These are phyloP conservation scores for Phalacrocorax aristotelis DNA, from an alignment of 2,113 vertebrate genomes.

Conservation along the genomic window DNA sequence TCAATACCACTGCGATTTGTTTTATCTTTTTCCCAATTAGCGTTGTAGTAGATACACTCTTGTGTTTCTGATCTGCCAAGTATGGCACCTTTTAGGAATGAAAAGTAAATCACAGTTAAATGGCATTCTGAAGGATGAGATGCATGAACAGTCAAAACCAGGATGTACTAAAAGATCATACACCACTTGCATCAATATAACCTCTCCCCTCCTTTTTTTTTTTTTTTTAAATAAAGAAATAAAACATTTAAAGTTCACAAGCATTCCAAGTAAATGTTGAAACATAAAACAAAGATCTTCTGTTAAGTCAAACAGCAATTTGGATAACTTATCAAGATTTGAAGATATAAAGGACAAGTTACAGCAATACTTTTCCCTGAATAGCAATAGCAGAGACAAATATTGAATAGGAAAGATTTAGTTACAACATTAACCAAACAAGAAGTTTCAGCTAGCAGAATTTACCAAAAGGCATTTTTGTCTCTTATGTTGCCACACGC, in stretches of 20 bases:
- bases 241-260: not conserved
- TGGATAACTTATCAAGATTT: not conserved
- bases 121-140: not conserved
- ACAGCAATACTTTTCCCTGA: not conserved
- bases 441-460: not conserved
- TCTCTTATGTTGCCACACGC: not conserved
- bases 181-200: not conserved
- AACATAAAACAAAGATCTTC: not conserved
- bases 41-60: constrained; percentile 94
- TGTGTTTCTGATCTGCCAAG: constrained; percentile 95
- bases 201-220: not conserved
- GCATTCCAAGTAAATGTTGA: not conserved
- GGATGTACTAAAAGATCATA: not conserved
- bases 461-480: not conserved
- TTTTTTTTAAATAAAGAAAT: not conserved
- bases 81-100: constrained; percentile 85
- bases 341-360: not conserved
- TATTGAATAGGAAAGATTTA: not conserved
- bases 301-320: not conserved
- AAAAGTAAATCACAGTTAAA: not conserved
- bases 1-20: constrained; percentile 94
- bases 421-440: not conserved
- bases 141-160: rapidly evolving
- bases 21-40: constrained; percentile 96
- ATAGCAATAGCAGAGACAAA: not conserved